Evolutionary conservation across 2,888 invertebrate species (phyloP).

Genomic region (Tachystola acroxantha): DNA sequence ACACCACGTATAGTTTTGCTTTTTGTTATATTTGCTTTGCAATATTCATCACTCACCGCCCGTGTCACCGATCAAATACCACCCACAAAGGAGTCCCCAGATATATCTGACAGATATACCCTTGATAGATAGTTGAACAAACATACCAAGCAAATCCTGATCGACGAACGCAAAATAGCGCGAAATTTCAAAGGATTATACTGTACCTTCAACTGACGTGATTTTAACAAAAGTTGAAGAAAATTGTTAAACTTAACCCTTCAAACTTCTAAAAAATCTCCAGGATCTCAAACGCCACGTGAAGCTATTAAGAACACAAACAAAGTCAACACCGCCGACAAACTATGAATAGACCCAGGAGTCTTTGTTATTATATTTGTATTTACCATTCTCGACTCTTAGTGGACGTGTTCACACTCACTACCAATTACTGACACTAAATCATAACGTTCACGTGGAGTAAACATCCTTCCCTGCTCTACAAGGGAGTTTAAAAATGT

Average conservation of each 20-base stretch:
- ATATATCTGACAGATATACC: conserved; percentile 68
- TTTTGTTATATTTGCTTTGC: conserved; percentile 75
- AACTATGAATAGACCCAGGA: conserved; percentile 53
- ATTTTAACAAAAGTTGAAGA: conserved; percentile 1
- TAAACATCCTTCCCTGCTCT: conserved; percentile 67
- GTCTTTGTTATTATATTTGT: conserved; percentile 72
- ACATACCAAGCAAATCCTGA: conserved; percentile 46
- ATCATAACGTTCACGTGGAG: conserved; percentile 68
- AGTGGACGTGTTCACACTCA: conserved; percentile 72
- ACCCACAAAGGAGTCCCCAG: conserved; percentile 71
- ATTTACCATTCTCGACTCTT: conserved; percentile 60
- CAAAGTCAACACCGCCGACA: conserved; percentile 38
- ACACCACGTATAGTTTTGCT: conserved; percentile 74
- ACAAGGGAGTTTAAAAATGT: conserved; percentile 44
- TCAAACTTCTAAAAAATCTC: conserved; percentile 18
- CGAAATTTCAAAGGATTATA: conserved; percentile 18
- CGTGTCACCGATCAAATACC: conserved; percentile 75
- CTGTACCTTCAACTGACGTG: background rate
- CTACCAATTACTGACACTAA: conserved; percentile 72
- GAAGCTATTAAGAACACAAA: conserved; percentile 48
- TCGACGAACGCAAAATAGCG: conserved; percentile 23
- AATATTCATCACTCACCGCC: conserved; percentile 77
- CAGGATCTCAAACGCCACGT: conserved; percentile 36
- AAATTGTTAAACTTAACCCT: conserved; percentile 7
- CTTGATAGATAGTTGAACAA: conserved; percentile 66